A percentile compares a stretch with the other conserved stretches of the same genome.
Conservation (phyloP, 2,888 invertebrate genomes). For the Drosophila anomalata region DNA sequence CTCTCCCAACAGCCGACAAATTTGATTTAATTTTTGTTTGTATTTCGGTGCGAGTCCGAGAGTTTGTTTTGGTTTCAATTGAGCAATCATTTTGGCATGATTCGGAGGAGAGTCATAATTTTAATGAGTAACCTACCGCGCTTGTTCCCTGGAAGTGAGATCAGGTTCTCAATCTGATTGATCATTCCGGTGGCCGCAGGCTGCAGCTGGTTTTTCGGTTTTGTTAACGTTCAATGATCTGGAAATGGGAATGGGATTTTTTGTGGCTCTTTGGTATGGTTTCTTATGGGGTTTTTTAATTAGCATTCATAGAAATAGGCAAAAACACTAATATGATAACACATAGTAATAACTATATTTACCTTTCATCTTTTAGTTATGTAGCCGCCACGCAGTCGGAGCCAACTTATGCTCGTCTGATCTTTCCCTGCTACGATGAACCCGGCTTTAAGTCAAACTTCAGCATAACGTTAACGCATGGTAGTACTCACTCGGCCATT, state of each 20-base stretch:
- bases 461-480: conserved; percentile 86
- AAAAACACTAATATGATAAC: conserved; percentile 1
- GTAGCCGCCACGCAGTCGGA: conserved; percentile 89
- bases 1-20: not conserved
- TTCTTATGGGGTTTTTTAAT: conserved; percentile 9
- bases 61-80: conserved; percentile 28
- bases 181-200: conserved; percentile 40
- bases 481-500: conserved; percentile 81
- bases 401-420: conserved; percentile 87
- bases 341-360: not conserved
- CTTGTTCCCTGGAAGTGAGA: conserved; percentile 13
- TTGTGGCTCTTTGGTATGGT: not conserved
- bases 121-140: not conserved
- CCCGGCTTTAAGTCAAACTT: conserved; percentile 89
- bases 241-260: conserved; percentile 22
- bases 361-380: not conserved
- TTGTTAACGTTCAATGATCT: conserved; percentile 29
- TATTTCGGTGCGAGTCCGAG: not conserved
- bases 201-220: conserved; percentile 36
- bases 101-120: not conserved
- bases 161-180: conserved; percentile 27
- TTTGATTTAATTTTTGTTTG: not conserved
- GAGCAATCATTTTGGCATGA: conserved; percentile 22
- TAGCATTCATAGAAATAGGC: conserved; percentile 1
- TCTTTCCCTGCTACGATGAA: conserved; percentile 92